Evolutionary conservation across 2,888 invertebrate genomes (phyloP), one percentile per base, ranked within the genome.

Genomic region (Tetheella fluctuosa): DNA sequence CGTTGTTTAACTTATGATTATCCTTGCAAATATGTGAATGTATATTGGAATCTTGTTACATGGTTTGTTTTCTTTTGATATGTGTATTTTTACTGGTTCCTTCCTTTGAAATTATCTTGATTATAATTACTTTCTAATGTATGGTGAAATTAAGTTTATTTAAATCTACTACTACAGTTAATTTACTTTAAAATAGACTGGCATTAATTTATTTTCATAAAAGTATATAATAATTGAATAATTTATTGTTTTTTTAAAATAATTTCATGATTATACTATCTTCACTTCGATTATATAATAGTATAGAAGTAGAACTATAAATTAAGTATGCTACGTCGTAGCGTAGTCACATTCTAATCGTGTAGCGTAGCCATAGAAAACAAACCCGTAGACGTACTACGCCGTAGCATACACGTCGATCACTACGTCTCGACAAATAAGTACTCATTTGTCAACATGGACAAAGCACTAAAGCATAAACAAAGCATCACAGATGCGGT

Each of bases 401-500:
- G 20, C 10, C 48, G 48, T 53, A 23, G 23, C 15, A 53, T 25
- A 53, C 15, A 8, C 23, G n/a, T 53, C 23, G 1, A 53, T 13
- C 23, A n/a, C 28, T 53, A 53, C 23, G n/a, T n/a, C 25, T 15
- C 23, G 28, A 28, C n/a, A 53, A 25, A 15, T 53, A 23, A 25
- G 13, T n/a, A 53, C 12, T 0, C 1, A 25, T 25, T 53, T 6
- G 13, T 53, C 8, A 25, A 53, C 25, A 48, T 20, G 8, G 53
- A 53, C 23, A 28, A 28, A 53, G n/a, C 23, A 28, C 25, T 25
- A 53, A 54, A 3, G 54, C 54, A 54, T 28, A 28, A 28, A 53
- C 61, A 58, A 23, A 62, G 57, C 58, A 59, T 71, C 68, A 67
- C 73, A 69, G 65, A 71, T 74, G 70, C 64, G 70, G 66, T 67